Evolutionary conservation across 2,797 vertebrate species (phyloP).

Genomic region (Hapalemur alaotrensis): DNA sequence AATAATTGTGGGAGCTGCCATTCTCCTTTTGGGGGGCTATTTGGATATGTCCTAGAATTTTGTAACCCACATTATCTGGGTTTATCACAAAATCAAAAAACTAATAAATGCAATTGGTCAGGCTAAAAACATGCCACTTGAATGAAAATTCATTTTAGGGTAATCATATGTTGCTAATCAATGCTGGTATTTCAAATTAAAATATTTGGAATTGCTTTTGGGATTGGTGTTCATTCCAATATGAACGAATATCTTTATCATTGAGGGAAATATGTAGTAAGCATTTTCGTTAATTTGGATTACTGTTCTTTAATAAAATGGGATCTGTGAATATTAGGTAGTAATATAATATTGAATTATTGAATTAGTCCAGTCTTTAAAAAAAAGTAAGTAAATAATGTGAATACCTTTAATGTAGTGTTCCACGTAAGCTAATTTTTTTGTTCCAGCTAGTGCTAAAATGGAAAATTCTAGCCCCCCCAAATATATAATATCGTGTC

Average conservation of each 20-base stretch:
- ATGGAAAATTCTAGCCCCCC: not conserved
- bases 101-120: not conserved
- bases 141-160: not conserved
- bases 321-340: constrained; percentile 2
- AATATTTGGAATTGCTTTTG: constrained; percentile 25
- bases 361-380: constrained; percentile 14
- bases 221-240: constrained; percentile 23
- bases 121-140: not conserved
- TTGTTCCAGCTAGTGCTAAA: not conserved
- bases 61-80: not conserved
- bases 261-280: not conserved
- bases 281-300: constrained; percentile 24
- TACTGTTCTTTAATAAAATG: constrained; percentile 21
- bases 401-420: constrained; percentile 2
- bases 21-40: not conserved
- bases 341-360: constrained; percentile 23
- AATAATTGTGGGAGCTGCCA: constrained; percentile 55
- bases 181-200: constrained; percentile 26
- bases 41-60: constrained; percentile 14
- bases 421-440: not conserved
- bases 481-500: not conserved
- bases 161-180: constrained; percentile 1
- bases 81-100: constrained; percentile 39
- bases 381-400: constrained; percentile 23
- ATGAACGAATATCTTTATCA: constrained; percentile 26